A percentile compares a stretch with the other conserved stretches of the same genome.
These are phyloP conservation scores for Actias luna DNA, from an alignment of 2,888 invertebrate species.

Conservation along the genomic window DNA sequence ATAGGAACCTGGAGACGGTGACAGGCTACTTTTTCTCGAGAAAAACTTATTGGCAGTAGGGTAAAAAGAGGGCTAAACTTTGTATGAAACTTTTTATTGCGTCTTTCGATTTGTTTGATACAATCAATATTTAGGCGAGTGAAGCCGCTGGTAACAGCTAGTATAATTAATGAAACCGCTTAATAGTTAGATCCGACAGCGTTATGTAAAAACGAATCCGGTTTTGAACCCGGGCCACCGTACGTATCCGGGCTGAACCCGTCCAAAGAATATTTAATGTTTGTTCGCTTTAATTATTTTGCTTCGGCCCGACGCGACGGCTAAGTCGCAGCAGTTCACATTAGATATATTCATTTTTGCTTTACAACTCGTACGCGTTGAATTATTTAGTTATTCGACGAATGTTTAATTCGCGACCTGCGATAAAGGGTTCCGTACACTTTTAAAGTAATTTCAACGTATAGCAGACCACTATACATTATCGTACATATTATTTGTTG, in stretches of 20 bases:
- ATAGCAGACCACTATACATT: too few relatives aligned
- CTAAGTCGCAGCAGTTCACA: slow-evolving; percentile 80
- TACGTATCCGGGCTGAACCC: slow-evolving; percentile 15
- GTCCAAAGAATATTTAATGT: slow-evolving; percentile 76
- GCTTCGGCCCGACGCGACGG: slow-evolving; percentile 51
- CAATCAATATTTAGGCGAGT: too few relatives aligned
- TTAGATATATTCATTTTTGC: slow-evolving; percentile 79
- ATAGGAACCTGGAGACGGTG: too few relatives aligned
- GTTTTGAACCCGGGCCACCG: slow-evolving; percentile 1
- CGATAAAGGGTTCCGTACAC: slow-evolving; percentile 8
- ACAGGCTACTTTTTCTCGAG: too few relatives aligned
- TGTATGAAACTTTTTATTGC: too few relatives aligned
- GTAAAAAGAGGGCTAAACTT: too few relatives aligned
- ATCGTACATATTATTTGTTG: too few relatives aligned
- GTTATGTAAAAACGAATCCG: neutral
- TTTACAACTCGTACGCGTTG: slow-evolving; percentile 40
- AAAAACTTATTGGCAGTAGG: too few relatives aligned
- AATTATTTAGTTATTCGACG: slow-evolving; percentile 34
- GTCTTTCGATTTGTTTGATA: too few relatives aligned
- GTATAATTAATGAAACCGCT: neutral
- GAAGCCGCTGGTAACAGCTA: too few relatives aligned
- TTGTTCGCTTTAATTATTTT: slow-evolving; percentile 80
- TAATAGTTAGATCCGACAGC: neutral
- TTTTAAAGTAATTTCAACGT: too few relatives aligned
- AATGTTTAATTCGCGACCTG: neutral